Conservation (phyloP, 2,797 vertebrate species). For the Chaetodon trifasciatus region DNA sequence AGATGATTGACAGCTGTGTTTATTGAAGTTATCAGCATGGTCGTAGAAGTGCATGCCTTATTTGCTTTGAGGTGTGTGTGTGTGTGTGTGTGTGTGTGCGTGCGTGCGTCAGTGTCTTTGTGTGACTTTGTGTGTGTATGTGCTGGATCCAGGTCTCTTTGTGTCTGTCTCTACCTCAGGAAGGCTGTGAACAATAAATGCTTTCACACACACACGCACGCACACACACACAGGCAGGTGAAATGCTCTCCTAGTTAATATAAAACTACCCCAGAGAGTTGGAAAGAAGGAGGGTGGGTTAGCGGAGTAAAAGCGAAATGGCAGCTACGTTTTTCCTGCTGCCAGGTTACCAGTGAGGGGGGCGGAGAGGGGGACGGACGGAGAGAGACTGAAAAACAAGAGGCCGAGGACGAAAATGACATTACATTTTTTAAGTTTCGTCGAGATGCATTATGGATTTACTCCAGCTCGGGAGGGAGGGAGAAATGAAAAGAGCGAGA, state of each 20-base stretch:
- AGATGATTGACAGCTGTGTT: conserved; percentile 55
- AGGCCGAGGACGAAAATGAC: conserved; percentile 35
- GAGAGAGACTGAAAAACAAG: conserved; percentile 37
- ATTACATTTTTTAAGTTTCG: conserved; percentile 28
- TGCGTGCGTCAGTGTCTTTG: not conserved
- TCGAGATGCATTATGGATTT: conserved; percentile 45
- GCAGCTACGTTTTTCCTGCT: conserved; percentile 46
- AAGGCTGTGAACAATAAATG: conserved; percentile 77
- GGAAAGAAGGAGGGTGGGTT: conserved; percentile 37
- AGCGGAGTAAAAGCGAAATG: conserved; percentile 20
- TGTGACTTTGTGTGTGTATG: conserved; percentile 33
- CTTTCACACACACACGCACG: conserved; percentile 64
- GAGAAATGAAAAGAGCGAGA: conserved; percentile 20
- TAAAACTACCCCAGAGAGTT: conserved; percentile 79
- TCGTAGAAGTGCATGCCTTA: not conserved
- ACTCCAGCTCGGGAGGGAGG: not conserved
- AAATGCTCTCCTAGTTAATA: conserved; percentile 83
- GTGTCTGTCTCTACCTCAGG: conserved; percentile 49
- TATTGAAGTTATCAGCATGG: conserved; percentile 31
- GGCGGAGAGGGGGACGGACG: not conserved
- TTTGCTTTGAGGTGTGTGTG: conserved; percentile 20
- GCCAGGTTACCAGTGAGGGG: conserved; percentile 67
- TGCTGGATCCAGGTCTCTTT: conserved; percentile 57
- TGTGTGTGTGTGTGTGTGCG: conserved; percentile 10
- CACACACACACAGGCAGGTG: conserved; percentile 66